Evolutionary conservation across 2,797 vertebrate species (phyloP).

Genomic region (Alauda arvensis): DNA sequence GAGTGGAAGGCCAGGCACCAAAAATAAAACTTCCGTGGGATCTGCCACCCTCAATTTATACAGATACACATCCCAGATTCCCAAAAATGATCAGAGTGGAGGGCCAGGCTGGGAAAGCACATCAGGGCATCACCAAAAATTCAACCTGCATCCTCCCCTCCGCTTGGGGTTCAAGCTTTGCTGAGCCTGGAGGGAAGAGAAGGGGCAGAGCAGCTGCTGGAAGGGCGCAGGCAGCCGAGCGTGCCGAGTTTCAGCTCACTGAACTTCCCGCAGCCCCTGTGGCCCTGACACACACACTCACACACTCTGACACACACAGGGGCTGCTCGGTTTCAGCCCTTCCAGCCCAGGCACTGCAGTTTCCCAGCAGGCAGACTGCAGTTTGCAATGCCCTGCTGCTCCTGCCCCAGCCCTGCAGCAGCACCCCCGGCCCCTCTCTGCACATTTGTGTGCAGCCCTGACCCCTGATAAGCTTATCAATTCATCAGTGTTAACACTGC

Average conservation of each 20-base stretch:
- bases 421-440: not conserved
- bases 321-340: not conserved
- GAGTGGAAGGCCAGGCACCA: not conserved
- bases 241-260: conserved; percentile 31
- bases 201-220: conserved; percentile 13
- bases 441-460: not conserved
- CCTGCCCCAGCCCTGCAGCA: not conserved
- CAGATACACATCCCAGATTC: accelerated
- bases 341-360: not conserved
- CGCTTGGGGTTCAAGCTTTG: accelerated
- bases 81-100: not conserved
- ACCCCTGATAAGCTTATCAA: conserved; percentile 6
- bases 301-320: too few species aligned
- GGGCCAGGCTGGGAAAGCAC: not conserved
- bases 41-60: not conserved
- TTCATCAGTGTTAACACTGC: not conserved
- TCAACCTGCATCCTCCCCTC: accelerated
- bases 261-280: not conserved
- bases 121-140: accelerated
- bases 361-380: not conserved
- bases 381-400: not conserved
- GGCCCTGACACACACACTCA: not conserved
- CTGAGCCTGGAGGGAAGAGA: not conserved
- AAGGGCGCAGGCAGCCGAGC: not conserved
- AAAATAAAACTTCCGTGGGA: accelerated